phyloP scores from a whole-genome alignment of 2,113 vertebrate species.

The Aplodontia rufa region DNA sequence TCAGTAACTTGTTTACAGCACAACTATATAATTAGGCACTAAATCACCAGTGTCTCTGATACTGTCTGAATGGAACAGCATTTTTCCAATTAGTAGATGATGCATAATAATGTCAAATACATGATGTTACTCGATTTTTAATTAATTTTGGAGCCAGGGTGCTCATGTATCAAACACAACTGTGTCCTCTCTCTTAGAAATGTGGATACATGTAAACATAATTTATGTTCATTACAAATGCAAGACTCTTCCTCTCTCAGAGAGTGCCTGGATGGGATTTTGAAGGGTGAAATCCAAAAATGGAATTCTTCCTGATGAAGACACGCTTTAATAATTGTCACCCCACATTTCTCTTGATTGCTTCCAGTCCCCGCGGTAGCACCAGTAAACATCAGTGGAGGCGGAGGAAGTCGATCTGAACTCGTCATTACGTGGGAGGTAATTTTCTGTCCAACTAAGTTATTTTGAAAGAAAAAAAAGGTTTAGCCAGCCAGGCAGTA shows the following conservation, averaged over 20 bases:
- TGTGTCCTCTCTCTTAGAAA: constrained; percentile 76
- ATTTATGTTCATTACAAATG: constrained; percentile 63
- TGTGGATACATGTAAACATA: constrained; percentile 69
- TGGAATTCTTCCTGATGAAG: neutral
- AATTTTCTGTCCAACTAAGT: constrained; percentile 72
- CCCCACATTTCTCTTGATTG: constrained; percentile 55
- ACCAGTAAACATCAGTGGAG: constrained; percentile 87
- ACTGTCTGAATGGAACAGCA: constrained; percentile 82
- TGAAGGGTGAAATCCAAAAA: neutral
- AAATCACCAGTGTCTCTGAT: constrained; percentile 82
- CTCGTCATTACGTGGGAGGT: constrained; percentile 94
- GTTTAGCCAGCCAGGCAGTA: constrained; percentile 43
- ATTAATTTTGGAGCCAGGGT: constrained; percentile 84
- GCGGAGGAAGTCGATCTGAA: constrained; percentile 90
- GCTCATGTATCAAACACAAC: constrained; percentile 74
- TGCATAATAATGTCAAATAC: constrained; percentile 85
- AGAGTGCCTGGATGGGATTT: neutral
- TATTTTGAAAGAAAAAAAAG: constrained; percentile 49
- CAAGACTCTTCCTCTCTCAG: neutral
- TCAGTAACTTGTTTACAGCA: constrained; percentile 82
- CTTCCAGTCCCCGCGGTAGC: constrained; percentile 87
- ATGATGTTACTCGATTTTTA: constrained; percentile 82
- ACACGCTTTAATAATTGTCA: neutral
- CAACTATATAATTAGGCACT: constrained; percentile 83
- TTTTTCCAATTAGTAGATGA: constrained; percentile 87